Evolutionary conservation across 1,140 invertebrate species (phyloP).

Genomic region (Lordiphosa collinella): DNA sequence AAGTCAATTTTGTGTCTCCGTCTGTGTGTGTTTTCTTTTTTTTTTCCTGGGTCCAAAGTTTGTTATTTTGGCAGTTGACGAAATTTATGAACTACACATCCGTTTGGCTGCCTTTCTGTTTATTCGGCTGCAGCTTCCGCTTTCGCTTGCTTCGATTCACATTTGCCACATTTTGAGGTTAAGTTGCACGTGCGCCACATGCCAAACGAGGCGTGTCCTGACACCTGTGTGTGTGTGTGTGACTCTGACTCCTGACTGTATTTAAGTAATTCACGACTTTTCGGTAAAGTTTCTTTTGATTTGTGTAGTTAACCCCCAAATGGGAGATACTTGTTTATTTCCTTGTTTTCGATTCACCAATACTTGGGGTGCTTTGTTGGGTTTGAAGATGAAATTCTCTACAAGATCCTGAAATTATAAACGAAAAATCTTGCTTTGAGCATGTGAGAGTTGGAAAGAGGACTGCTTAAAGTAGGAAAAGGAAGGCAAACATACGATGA

Average conservation of each 20-base stretch:
- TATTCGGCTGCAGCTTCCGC: constrained; percentile 60
- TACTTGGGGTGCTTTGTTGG: too few species aligned
- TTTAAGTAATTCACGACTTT: constrained; percentile 1
- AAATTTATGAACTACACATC: constrained; percentile 78
- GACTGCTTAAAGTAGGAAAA: too few species aligned
- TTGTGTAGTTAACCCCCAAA: constrained; percentile 1
- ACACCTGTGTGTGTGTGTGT: constrained; percentile 41
- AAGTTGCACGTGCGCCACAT: constrained; percentile 56
- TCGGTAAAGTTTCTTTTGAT: constrained; percentile 10
- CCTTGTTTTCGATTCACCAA: too few species aligned
- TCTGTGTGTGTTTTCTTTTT: background rate
- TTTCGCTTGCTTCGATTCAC: constrained; percentile 4
- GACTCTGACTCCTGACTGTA: constrained; percentile 3
- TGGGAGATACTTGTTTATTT: too few species aligned
- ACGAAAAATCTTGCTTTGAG: too few species aligned
- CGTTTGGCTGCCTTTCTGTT: constrained; percentile 60
- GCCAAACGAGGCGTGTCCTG: constrained; percentile 32
- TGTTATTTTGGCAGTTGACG: constrained; percentile 74
- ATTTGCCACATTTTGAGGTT: constrained; percentile 39
- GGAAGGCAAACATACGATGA: too few species aligned
- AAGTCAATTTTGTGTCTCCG: constrained; percentile 51
- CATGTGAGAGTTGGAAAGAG: too few species aligned
- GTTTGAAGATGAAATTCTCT: too few species aligned
- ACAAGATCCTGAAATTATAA: too few species aligned
- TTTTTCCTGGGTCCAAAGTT: constrained; percentile 39